A percentile compares a stretch with the other conserved stretches of the same genome.
These are phyloP conservation scores for Empidonax alnorum DNA, from an alignment of 2,113 vertebrate species.

Conservation along the genomic window DNA sequence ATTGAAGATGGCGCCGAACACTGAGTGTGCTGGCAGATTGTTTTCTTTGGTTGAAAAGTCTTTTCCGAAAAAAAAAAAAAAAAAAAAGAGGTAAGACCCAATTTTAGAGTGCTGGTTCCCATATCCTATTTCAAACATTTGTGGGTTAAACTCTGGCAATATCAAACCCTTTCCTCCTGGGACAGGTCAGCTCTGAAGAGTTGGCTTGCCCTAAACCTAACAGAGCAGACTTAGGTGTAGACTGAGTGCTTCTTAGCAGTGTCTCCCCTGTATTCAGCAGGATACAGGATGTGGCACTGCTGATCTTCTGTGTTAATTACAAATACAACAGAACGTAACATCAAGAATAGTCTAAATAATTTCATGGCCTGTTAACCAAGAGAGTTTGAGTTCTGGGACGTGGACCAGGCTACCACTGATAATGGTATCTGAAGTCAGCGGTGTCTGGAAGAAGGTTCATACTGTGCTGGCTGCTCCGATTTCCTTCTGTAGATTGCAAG, in stretches of 20 bases:
- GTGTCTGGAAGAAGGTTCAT: constrained; percentile 48
- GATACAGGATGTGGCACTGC: background rate
- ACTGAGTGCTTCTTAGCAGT: background rate
- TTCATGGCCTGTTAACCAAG: constrained; percentile 28
- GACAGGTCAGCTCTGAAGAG: background rate
- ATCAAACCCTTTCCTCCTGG: background rate
- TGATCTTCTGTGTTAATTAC: constrained; percentile 12
- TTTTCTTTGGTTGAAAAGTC: background rate
- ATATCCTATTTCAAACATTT: background rate
- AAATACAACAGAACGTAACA: background rate
- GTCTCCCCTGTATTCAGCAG: background rate
- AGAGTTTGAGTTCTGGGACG: background rate
- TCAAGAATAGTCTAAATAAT: constrained; percentile 47
- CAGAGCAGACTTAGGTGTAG: background rate
- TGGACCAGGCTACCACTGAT: constrained; percentile 7
- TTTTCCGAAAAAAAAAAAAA: background rate
- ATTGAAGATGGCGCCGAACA: background rate
- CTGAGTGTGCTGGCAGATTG: background rate
- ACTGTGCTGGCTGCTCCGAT: background rate
- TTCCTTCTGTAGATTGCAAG: constrained; percentile 41
- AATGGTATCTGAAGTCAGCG: constrained; percentile 19
- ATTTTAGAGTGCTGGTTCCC: background rate
- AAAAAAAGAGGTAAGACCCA: background rate
- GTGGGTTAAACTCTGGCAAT: background rate
- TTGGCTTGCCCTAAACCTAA: background rate